phyloP scores from a whole-genome alignment of 2,888 invertebrate genomes.

The Drosophila mimica region DNA sequence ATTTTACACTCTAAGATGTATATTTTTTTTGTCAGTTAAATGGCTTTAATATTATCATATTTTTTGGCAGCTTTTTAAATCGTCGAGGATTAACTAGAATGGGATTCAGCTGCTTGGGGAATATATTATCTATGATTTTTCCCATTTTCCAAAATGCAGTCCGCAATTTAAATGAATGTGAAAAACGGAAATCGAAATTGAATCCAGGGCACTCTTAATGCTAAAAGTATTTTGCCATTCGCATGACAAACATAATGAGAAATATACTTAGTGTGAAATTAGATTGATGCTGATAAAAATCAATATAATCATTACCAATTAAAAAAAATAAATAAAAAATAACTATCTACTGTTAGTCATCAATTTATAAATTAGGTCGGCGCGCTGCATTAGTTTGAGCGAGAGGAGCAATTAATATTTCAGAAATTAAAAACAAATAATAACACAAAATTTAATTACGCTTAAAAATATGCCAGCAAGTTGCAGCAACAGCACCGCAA shows the following conservation, averaged over 20 bases:
- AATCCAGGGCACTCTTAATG: background rate
- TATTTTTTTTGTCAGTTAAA: background rate
- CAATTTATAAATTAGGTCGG: slow-evolving; percentile 15
- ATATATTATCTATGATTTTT: background rate
- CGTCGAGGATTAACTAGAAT: background rate
- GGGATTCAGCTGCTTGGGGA: background rate
- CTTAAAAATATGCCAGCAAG: slow-evolving; percentile 18
- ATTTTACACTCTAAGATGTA: background rate
- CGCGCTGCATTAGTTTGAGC: slow-evolving; percentile 6
- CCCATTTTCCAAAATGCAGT: background rate
- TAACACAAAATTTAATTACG: slow-evolving; percentile 57
- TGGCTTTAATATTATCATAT: background rate
- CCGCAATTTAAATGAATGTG: background rate
- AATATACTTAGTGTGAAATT: background rate
- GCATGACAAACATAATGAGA: background rate
- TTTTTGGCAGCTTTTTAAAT: background rate
- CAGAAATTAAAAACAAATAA: slow-evolving; percentile 72
- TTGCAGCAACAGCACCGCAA: background rate
- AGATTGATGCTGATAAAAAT: background rate
- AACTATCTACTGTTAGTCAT: background rate
- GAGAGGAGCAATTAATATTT: slow-evolving; percentile 56
- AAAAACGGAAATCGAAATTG: background rate
- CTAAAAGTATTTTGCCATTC: background rate
- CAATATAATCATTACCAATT: background rate
- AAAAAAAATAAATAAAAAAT: slow-evolving; percentile 1